A percentile compares a stretch with the other conserved stretches of the same genome.
Conservation (phyloP, 2,888 invertebrate species). For the Diabrotica balteata region DNA sequence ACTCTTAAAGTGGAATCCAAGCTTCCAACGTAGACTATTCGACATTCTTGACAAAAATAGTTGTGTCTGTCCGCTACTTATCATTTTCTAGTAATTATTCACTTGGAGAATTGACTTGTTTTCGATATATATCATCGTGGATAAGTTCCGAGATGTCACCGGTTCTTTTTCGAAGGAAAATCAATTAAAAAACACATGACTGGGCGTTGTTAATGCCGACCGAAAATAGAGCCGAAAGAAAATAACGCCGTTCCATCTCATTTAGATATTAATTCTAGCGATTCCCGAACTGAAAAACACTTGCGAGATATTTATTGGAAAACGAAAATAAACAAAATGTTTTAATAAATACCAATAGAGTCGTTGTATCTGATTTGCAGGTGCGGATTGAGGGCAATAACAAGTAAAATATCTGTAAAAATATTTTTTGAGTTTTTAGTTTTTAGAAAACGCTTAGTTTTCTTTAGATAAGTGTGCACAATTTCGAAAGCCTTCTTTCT, state of each 20-base stretch:
- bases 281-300: conserved; percentile 32
- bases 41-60: conserved; percentile 23
- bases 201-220: conserved; percentile 31
- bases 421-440: no score
- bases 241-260: conserved; percentile 33
- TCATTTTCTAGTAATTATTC: conserved; percentile 27
- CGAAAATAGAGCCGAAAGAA: conserved; percentile 33
- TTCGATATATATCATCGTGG: conserved; percentile 27
- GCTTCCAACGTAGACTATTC: no score
- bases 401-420: not conserved
- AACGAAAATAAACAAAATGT: conserved; percentile 47
- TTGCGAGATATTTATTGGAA: conserved; percentile 39
- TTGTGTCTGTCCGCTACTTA: conserved; percentile 24
- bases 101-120: conserved; percentile 27
- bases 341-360: conserved; percentile 45
- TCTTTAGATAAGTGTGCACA: no score
- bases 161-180: conserved; percentile 26
- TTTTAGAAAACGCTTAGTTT: no score
- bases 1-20: no score
- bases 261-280: conserved; percentile 37
- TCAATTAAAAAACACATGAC: conserved; percentile 32
- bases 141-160: conserved; percentile 20
- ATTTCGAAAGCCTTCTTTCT: no score
- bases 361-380: conserved; percentile 37
- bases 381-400: conserved; percentile 3